Conservation (phyloP, 35 echinoderm and acorn worm species). For the Diadema setosum region DNA sequence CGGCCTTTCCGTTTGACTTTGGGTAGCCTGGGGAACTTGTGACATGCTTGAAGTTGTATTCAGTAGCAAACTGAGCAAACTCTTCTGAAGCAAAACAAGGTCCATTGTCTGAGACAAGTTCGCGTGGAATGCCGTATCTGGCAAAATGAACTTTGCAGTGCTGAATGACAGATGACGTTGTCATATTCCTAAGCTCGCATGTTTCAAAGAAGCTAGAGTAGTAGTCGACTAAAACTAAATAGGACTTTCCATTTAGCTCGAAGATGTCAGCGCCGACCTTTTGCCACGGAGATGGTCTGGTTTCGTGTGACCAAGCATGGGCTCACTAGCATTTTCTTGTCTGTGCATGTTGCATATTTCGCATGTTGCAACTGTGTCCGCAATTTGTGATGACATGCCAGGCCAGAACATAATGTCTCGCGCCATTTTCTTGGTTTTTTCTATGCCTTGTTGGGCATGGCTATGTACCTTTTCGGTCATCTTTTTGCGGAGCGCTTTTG, state of each 20-base stretch:
- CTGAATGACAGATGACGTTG: conserved; percentile 1
- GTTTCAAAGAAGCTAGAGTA: conserved; percentile 54
- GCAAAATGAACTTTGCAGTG: conserved; percentile 44
- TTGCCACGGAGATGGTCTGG: conserved; percentile 63
- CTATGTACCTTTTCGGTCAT: too few relatives aligned
- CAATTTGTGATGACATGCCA: too few relatives aligned
- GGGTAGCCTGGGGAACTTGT: conserved; percentile 48
- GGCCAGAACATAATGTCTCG: too few relatives aligned
- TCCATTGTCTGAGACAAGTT: conserved; percentile 47
- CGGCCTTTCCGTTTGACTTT: conserved; percentile 68
- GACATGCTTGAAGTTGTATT: conserved; percentile 36
- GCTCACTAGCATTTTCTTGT: too few relatives aligned
- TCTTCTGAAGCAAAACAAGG: conserved; percentile 54
- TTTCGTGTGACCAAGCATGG: conserved; percentile 30
- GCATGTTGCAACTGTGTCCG: too few relatives aligned
- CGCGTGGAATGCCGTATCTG: conserved; percentile 41
- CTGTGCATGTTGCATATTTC: too few relatives aligned
- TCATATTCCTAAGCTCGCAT: not conserved
- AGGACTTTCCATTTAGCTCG: conserved; percentile 34
- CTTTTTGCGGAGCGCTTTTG: too few relatives aligned
- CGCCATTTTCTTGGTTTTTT: too few relatives aligned
- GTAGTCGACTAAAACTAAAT: conserved; percentile 56
- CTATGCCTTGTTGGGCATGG: too few relatives aligned
- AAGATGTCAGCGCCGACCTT: conserved; percentile 45
- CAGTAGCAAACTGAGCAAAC: conserved; percentile 27